Base-by-base conservation (phyloP, 2,797 vertebrate genomes). In the Muscicapa comitata region DNA sequence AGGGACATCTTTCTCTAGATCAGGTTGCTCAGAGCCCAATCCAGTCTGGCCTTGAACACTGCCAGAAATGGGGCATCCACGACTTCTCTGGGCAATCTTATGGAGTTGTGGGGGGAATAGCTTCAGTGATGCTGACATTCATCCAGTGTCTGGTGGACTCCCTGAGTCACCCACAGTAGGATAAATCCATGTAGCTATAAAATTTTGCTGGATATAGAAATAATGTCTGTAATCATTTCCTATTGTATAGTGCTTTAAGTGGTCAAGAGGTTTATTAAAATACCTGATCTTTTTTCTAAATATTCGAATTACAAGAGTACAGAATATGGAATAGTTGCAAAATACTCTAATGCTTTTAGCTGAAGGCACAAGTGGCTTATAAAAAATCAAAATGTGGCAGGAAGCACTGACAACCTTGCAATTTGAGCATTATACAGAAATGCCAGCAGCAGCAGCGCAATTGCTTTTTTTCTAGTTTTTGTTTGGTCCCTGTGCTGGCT, bases 391-490 rank as follows among this genome's bases (percentile, higher is more conserved):
- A 93, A 75, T 74, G n/a, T 94, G 76, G 72, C 79, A 91, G 87
- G 50, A 93, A 95, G 47, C 65, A 90, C 35, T 91, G 82, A 86
- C 85, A 92, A 81, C 86, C 80, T 70, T 95, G 79, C 73, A 96
- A 95, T 96, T 86, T 94, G 51, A 92, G 66, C 79, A 70, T 73
- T 88, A 81, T 84, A 73, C 16, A 58, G 79, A 47, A 92, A 40
- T 94, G 82, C 66, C 90, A 88, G 81, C 75, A 91, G 58, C 88
- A 89, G 67, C 84, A 95, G 78, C 23, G 23, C 83, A 90, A 94
- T 96, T 93, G 70, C 35, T 50, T 82, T 95, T 89, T 94, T 93
- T 51, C 62, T 76, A 73, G 43, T 63, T 95, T 95, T 92, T 66
- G 26, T 92, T 94, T 95, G 58, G 54, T 92, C 17, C 70, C 37